Evolutionary conservation across 2,888 invertebrate species (phyloP), one percentile per base, ranked within the genome.

Genomic region (Ennomos fuscantarius): DNA sequence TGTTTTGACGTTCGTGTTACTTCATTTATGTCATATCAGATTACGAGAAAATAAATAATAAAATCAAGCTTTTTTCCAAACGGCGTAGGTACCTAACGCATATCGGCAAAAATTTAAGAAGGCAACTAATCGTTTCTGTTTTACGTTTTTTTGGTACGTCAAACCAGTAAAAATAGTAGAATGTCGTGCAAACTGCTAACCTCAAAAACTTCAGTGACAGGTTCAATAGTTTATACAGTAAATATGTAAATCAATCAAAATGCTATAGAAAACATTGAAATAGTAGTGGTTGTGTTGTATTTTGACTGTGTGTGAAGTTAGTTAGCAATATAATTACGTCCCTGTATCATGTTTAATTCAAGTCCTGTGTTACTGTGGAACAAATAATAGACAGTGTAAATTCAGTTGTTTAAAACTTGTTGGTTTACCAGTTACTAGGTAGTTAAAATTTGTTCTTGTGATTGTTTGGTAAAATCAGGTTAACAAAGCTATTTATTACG

Each of bases 401-500:
- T 56, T 53, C 48, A 31, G 52, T 54, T 48, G 31, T 52, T 59
- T 34, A 35, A 36, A 51, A 55, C 59, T 53, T 24, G 24, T 24
- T 24, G 3, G 24, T 56, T 46, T 24, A 36, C 55, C 34, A 52
- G 46, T 48, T 36, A 34, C 12, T 50, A 43, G 52, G 51, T 57
- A 47, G 54, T 50, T 58, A 56, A 61, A 54, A 53, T 49, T 55
- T 35, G 24, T 49, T 46, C 48, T 48, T 54, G 69, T 68, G 68
- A 66, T 70, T 69, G 66, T 75, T 70, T 65, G 58, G 61, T 71
- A 66, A 71, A 82, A 79, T 76, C 65, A 61, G 69, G 72, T 77
- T 80, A 76, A 78, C 74, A 76, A 78, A 80, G 70, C 78, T 70
- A 76, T 77, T 68, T 75, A 78, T 78, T 79, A 77, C 69, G 70